Base-by-base conservation (phyloP, 2,888 invertebrate species). In the Pseudoips prasinana region DNA sequence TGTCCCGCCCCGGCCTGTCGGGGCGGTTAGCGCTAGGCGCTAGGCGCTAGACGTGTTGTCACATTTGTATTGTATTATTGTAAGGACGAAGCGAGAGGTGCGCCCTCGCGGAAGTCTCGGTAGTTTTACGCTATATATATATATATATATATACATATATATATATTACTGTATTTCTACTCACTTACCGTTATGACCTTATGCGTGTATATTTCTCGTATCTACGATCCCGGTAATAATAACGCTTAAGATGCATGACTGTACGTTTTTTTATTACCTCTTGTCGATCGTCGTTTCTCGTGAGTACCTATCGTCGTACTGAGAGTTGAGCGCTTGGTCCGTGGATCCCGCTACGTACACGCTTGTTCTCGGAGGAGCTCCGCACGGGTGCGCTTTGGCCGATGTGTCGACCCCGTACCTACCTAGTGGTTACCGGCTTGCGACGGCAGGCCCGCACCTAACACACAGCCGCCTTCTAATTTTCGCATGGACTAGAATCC, bases 171-270 rank as follows among this genome's bases (percentile, higher is more conserved):
- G 74, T 84, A 75, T 86, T 82, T 79, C 72, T 76, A 81, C 72
- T 84, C 84, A 82, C 81, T 81, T 78, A 77, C 73, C 81, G 82
- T 84, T 80, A 79, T 81, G 76, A 79, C 81, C 80, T 77, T 83
- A 82, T 85, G 86, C 86, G 87, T 87, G 87, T 87, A 86, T 85
- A 86, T 87, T 86, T 87, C 86, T 88, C 87, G 82, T 86, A 81
- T 78, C 84, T 84, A 82, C 83, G 89, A 92, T 92, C 93, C 93
- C 93, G 93, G 93, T 94, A 94, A 94, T 94, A 94, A 94, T 94
- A 94, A 94, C 93, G 94, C 94, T 94, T 94, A 91, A 92, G 76
- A 92, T 94, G 94, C 94, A 94, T 94, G 94, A 92, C 92, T 93
- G 93, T 93, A 93, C 93, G 93, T 94, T 94, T 94, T 73, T 85